Conservation (phyloP, 2,113 vertebrate genomes). For the Glaucidium brasilianum region DNA sequence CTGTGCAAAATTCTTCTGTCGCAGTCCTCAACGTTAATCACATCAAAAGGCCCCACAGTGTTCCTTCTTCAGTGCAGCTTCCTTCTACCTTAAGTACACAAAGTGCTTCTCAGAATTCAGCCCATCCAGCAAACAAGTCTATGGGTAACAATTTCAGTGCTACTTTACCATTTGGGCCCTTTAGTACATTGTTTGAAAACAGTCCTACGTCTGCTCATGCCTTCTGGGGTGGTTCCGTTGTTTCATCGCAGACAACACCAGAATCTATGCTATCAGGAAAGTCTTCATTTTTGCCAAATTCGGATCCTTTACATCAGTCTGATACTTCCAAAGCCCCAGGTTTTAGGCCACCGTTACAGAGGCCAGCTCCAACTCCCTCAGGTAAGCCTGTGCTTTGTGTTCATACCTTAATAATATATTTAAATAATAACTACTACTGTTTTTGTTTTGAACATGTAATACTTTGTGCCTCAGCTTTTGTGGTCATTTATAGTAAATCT, state of each 20-base stretch:
- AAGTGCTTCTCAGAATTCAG: conserved; percentile 94
- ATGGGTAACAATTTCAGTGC: conserved; percentile 89
- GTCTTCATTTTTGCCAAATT: conserved; percentile 90
- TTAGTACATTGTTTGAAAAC: conserved; percentile 95
- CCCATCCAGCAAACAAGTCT: conserved; percentile 83
- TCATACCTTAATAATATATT: accelerated
- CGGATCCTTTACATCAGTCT: conserved; percentile 89
- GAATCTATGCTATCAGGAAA: conserved; percentile 86
- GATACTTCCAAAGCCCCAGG: conserved; percentile 98
- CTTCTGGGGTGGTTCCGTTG: conserved; percentile 94
- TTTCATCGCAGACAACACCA: conserved; percentile 87
- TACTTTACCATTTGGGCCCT: conserved; percentile 90
- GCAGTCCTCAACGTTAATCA: conserved; percentile 77
- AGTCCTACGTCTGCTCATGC: conserved; percentile 90
- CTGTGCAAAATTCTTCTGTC: conserved; percentile 74
- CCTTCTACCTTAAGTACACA: conserved; percentile 93
- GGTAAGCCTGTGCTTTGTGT: conserved; percentile 65
- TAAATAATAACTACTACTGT: no score
- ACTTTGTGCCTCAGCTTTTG: not conserved
- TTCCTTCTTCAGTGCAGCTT: conserved; percentile 87
- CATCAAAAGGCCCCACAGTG: conserved; percentile 82
- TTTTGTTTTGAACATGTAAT: not conserved
- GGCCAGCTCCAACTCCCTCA: conserved; percentile 92
- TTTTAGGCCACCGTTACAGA: conserved; percentile 91
- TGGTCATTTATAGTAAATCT: not conserved